A percentile compares a stretch with the other conserved stretches of the same genome.
These are phyloP conservation scores for Frankliniella fusca DNA, from an alignment of 2,888 invertebrate species.

Conservation along the genomic window DNA sequence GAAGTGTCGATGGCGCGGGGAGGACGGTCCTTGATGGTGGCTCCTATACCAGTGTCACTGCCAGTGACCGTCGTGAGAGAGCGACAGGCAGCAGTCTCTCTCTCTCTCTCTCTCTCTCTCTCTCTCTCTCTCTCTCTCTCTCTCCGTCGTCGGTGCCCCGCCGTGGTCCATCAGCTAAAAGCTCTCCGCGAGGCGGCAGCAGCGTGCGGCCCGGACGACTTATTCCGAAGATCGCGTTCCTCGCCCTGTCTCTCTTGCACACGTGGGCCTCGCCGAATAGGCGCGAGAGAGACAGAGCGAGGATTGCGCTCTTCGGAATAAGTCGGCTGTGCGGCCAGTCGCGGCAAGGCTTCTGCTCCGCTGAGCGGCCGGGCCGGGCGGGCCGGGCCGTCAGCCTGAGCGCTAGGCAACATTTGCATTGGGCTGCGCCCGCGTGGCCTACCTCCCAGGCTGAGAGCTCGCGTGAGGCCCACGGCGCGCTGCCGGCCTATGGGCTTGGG, in stretches of 20 bases:
- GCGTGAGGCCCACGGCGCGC: neutral
- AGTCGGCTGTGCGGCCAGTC: neutral
- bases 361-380: neutral
- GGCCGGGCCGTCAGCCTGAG: neutral
- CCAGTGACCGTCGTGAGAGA: neutral
- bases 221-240: too few species aligned
- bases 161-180: constrained; percentile 15
- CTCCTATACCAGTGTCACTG: constrained; percentile 5
- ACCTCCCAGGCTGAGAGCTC: neutral
- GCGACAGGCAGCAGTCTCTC: too few species aligned
- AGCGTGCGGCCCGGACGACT: neutral
- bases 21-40: neutral
- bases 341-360: neutral
- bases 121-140: too few species aligned
- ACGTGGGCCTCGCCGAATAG: too few species aligned
- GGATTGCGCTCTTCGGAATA: too few species aligned
- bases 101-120: too few species aligned
- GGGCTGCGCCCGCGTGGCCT: neutral
- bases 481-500: too few species aligned
- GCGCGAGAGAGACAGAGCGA: too few species aligned
- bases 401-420: constrained; percentile 12
- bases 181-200: neutral
- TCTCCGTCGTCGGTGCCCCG: too few species aligned
- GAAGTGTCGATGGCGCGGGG: neutral
- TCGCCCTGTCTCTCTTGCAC: too few species aligned